Base-by-base conservation (phyloP, 2,113 vertebrate genomes). In the Mola mola region DNA sequence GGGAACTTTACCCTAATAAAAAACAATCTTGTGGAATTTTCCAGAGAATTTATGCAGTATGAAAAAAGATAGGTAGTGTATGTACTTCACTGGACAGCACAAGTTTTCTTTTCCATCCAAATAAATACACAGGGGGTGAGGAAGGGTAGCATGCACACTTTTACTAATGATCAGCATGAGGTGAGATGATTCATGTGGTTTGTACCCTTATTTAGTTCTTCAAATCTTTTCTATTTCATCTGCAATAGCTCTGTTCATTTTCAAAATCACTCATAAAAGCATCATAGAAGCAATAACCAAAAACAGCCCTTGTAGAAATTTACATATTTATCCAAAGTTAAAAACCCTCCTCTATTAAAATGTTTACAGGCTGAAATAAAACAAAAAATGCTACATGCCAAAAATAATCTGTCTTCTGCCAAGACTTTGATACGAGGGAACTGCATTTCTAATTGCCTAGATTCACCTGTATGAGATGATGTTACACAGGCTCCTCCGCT, bases 311-410 rank as follows among this genome's bases (percentile, higher is more conserved):
- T 51, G 73, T 87, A 75, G 78, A 89, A 85, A 91, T 91, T 89
- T 91, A 88, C 90, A 92, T 91, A 91, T 91, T 91, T 90, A 90
- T 91, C 88, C 86, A 89, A 90, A 90, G 82, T 85, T 90, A 88
- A 91, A 92, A 90, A 88, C 87, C 69, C 62, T 47, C 70, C 72
- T 72, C 78, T 41, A 88, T 88, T 90, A 90, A 91, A 89, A 81
- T 58, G 61, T 91, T 92, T 91, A 92, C 67, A 66, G 77, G 78
- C 51, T 64, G 83, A 85, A 91, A 89, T 91, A 84, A 92, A 92
- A 91, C 76, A 15, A 76, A 81, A 91, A 90, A 91, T 82, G 85
- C 89, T 84, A 83, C 78, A 85, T 81, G 88, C 85, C 79, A 81
- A 87, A 91, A 91, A 86, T 47, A 88, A 85, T 74, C 44, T 55